Conservation (phyloP, 2,113 vertebrate genomes). For the Suncus etruscus region DNA sequence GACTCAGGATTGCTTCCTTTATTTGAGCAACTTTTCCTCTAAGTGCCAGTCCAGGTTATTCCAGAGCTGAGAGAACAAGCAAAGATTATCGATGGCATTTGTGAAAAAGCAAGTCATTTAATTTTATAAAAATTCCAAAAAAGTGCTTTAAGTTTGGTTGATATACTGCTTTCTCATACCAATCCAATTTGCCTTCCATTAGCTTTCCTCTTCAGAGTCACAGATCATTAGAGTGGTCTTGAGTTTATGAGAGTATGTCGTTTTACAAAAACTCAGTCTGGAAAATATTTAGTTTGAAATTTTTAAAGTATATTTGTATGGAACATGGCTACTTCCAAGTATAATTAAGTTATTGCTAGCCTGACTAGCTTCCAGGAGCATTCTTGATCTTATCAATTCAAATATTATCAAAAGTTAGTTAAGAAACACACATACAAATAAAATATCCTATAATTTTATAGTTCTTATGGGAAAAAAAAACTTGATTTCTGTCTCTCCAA, state of each 20-base stretch:
- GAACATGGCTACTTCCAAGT: background rate
- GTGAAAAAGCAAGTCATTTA: background rate
- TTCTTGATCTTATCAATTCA: constrained; percentile 13
- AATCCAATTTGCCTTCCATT: background rate
- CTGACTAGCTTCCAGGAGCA: background rate
- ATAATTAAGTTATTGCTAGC: constrained; percentile 23
- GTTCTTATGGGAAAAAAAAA: background rate
- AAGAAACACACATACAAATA: background rate
- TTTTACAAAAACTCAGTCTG: background rate
- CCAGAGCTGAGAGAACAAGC: background rate
- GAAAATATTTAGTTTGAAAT: background rate
- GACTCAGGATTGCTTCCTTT: background rate
- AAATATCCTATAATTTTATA: constrained; percentile 1
- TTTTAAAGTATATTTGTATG: background rate
- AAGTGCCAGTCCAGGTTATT: background rate
- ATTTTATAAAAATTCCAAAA: constrained; percentile 52
- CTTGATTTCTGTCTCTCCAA: background rate
- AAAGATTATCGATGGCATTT: background rate
- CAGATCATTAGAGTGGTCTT: background rate
- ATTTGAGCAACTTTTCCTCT: background rate
- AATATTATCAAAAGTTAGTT: background rate
- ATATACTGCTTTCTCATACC: background rate
- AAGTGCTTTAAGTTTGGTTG: background rate
- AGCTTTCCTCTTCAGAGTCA: background rate
- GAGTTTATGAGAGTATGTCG: background rate